These are phyloP conservation scores for Chiridota heheva DNA, from an alignment of 35 echinoderm and acorn worm genomes.

Conservation along the genomic window DNA sequence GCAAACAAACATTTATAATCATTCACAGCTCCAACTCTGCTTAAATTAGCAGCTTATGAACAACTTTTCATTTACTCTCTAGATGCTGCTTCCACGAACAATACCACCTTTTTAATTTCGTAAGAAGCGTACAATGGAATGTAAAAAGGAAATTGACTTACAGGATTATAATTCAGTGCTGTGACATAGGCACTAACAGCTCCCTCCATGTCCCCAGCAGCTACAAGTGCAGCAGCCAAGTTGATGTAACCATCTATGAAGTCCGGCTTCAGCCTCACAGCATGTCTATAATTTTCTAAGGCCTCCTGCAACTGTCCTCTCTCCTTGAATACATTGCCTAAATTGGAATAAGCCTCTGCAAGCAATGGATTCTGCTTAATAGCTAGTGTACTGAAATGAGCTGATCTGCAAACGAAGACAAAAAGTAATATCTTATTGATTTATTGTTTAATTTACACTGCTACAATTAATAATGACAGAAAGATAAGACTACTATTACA, in stretches of 20 bases:
- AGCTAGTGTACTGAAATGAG: constrained; percentile 96
- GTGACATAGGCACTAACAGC: constrained; percentile 94
- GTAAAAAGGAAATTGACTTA: too few relatives aligned
- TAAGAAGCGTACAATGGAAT: too few relatives aligned
- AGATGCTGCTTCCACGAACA: too few relatives aligned
- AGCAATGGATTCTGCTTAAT: constrained; percentile 98
- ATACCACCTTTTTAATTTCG: too few relatives aligned
- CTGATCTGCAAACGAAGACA: constrained; percentile 61
- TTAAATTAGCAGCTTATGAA: too few relatives aligned
- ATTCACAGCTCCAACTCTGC: too few relatives aligned
- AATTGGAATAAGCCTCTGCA: constrained; percentile 95
- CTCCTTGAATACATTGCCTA: constrained; percentile 98
- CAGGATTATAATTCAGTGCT: constrained; percentile 95
- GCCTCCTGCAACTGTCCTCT: constrained; percentile 94
- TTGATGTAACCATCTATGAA: constrained; percentile 99
- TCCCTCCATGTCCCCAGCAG: constrained; percentile 97
- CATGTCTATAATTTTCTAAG: constrained; percentile 96
- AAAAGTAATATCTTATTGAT: background rate
- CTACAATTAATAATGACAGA: too few relatives aligned
- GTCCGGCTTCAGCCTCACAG: constrained; percentile 93
- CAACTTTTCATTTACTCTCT: too few relatives aligned
- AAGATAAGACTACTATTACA: too few relatives aligned
- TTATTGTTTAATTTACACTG: background rate
- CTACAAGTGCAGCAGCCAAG: constrained; percentile 93
- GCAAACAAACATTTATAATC: too few relatives aligned